These are phyloP conservation scores for Orchestes rusci DNA, from an alignment of 2,888 invertebrate species.

Conservation along the genomic window DNA sequence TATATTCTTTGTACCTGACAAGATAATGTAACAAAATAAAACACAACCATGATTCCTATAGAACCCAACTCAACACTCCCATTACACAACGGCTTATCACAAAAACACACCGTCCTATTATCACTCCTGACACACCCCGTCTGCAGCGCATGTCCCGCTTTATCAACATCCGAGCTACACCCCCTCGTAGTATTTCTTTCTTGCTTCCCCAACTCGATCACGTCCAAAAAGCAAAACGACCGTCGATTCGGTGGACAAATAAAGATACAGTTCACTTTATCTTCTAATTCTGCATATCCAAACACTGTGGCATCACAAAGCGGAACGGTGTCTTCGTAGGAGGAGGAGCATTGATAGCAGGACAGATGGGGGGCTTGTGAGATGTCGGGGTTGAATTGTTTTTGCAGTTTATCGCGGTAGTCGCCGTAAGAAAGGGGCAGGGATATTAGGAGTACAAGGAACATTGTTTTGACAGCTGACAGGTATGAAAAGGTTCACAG, in stretches of 20 bases:
- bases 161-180: slow-evolving; percentile 23
- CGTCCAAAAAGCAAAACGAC: slow-evolving; percentile 27
- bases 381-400: slow-evolving; percentile 22
- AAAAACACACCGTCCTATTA: slow-evolving; percentile 27
- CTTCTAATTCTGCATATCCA: slow-evolving; percentile 20
- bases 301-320: slow-evolving; percentile 26
- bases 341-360: slow-evolving; percentile 30
- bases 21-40: too few species aligned
- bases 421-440: too few species aligned
- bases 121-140: slow-evolving; percentile 21
- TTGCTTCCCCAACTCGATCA: slow-evolving; percentile 21
- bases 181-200: slow-evolving; percentile 26
- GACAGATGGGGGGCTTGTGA: slow-evolving; percentile 25
- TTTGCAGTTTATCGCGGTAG: not conserved
- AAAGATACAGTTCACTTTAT: slow-evolving; percentile 20
- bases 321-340: slow-evolving; percentile 21
- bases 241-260: slow-evolving; percentile 27
- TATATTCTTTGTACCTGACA: too few species aligned
- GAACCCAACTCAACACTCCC: not conserved
- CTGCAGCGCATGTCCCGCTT: slow-evolving; percentile 21
- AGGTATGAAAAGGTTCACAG: not conserved
- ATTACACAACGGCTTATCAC: slow-evolving; percentile 28
- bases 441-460: not conserved
- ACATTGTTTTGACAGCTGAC: not conserved
- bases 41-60: too few species aligned